phyloP scores from a whole-genome alignment of 2,113 vertebrate species.

The Amazona vittata region DNA sequence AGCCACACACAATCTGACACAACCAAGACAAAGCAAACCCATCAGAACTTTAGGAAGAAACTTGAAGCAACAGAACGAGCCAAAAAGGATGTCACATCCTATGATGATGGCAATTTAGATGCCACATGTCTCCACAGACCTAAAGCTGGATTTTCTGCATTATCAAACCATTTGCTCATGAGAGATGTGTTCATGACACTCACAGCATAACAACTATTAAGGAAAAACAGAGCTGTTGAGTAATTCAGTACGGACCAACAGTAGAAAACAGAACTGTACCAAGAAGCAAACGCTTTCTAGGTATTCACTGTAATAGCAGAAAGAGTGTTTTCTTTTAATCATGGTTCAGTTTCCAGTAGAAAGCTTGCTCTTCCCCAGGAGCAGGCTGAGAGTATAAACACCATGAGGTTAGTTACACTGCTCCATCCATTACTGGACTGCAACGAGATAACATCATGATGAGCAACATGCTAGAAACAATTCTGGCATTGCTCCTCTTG shows the following conservation, averaged over 20 bases:
- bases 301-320: neutral
- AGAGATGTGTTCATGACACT: neutral
- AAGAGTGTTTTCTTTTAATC: neutral
- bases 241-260: neutral
- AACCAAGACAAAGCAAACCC: neutral
- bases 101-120: fast-evolving
- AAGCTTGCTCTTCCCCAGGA: neutral
- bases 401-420: neutral
- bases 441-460: fast-evolving
- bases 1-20: neutral
- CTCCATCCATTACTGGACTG: neutral
- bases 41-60: neutral
- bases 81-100: fast-evolving
- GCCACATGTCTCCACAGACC: neutral
- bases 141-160: neutral
- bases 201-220: neutral
- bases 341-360: neutral
- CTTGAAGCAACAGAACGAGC: fast-evolving
- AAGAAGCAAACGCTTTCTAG: neutral
- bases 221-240: neutral
- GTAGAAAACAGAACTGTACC: neutral
- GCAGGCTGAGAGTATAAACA: neutral
- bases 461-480: neutral
- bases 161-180: neutral
- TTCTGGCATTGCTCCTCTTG: neutral